Base-by-base conservation (phyloP, 2,888 invertebrate species). In the Volucella zonaria region DNA sequence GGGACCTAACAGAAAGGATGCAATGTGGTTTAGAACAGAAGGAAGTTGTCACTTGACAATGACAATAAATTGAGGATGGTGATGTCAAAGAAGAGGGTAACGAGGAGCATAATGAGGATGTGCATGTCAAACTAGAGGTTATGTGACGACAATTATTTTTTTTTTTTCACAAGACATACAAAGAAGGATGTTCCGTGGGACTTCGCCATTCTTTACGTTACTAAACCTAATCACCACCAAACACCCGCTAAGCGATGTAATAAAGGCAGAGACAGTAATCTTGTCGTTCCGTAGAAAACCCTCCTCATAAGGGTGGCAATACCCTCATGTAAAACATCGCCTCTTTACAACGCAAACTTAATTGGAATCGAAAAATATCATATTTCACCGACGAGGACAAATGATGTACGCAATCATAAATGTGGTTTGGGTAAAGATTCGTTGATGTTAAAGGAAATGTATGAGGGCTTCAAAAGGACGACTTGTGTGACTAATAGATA, bases 51-150 rank as follows among this genome's bases (percentile, higher is more conserved):
- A 31, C 31, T 31, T 31, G 4, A 61, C 38, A 54, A 56, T 56
- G 68, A 62, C 14, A n/a, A 43, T 2, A 23, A n/a, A 23, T 54
- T n/a, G 14, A 11, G 52, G 54, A 31, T 31, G 31, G 6, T 31
- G 31, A 31, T 31, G 31, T 14, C n/a, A 59, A 31, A 43, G 8
- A 15, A 31, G 61, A 38, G 15, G 11, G 31, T 6, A 45, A 67
- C 51, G 23, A 56, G 67, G 18, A 23, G 18, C 18, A 23, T 23
- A 23, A 23, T 23, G 18, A 62, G 80, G 83, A 83, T 79, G 61
- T 80, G 59, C 75, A 75, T 71, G 75, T 71, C 83, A 83, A 61
- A 54, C 49, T 66, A 45, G 6, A 14, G 18, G 18, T 61, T 51
- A 42, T 45, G 59, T 49, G 38, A 11, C 67, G 49, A 47, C 43